A percentile compares a stretch with the other conserved stretches of the same genome.
Conservation (phyloP, 2,797 vertebrate species). For the Bufotes viridis region DNA sequence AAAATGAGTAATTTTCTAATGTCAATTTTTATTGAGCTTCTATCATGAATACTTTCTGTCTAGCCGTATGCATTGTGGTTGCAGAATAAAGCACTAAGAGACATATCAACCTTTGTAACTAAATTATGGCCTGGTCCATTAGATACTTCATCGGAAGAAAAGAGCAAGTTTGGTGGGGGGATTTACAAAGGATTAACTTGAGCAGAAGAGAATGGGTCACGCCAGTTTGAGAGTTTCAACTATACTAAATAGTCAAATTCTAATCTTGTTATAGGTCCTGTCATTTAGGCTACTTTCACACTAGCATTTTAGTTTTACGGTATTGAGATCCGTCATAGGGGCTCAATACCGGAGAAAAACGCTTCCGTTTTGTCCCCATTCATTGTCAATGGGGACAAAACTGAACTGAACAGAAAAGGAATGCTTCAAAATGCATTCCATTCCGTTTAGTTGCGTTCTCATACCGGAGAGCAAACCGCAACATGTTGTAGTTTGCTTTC, state of each 20-base stretch:
- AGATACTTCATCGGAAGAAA: slow-evolving; percentile 1
- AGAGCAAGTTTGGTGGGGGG: too few species aligned
- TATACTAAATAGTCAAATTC: not conserved
- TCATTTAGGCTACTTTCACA: not conserved
- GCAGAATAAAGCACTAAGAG: not conserved
- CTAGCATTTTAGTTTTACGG: too few species aligned
- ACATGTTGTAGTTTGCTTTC: too few species aligned
- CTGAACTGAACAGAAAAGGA: too few species aligned
- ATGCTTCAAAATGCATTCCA: too few species aligned
- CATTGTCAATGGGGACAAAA: too few species aligned
- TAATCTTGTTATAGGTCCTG: slow-evolving; percentile 1
- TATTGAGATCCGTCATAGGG: too few species aligned
- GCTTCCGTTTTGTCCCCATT: too few species aligned
- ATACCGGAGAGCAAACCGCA: too few species aligned
- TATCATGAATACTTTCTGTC: not conserved
- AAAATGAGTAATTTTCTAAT: not conserved
- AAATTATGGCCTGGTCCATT: slow-evolving; percentile 10
- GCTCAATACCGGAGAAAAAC: too few species aligned
- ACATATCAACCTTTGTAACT: not conserved
- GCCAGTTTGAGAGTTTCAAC: not conserved
- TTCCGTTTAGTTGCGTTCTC: too few species aligned
- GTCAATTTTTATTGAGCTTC: not conserved
- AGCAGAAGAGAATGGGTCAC: not conserved
- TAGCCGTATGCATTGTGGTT: not conserved
- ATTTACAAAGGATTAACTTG: slow-evolving; percentile 18